Evolutionary conservation across 1,140 invertebrate species (phyloP).

Genomic region (Drosophila micromelanica): DNA sequence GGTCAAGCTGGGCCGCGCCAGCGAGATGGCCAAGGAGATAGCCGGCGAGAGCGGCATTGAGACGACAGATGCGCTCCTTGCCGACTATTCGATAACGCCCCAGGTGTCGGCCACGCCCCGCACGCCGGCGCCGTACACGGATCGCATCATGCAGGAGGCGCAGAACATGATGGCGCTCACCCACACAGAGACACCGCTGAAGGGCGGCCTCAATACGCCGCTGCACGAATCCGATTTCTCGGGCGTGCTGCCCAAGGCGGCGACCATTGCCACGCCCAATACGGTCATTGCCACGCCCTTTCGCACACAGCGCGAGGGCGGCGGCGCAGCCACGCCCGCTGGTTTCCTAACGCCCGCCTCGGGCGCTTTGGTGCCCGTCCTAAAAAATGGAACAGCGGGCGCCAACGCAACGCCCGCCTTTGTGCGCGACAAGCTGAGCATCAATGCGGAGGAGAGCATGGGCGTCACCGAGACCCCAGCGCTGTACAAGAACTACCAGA

Average conservation of each 20-base stretch:
- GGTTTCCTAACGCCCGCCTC: slow-evolving; percentile 85
- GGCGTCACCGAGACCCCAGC: slow-evolving; percentile 89
- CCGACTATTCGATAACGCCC: slow-evolving; percentile 95
- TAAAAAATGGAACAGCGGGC: slow-evolving; percentile 44
- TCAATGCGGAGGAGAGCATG: slow-evolving; percentile 94
- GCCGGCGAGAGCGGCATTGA: slow-evolving; percentile 93
- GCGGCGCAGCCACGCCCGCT: slow-evolving; percentile 83
- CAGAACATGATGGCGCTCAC: slow-evolving; percentile 99
- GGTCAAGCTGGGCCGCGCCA: slow-evolving; percentile 97
- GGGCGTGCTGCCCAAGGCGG: slow-evolving; percentile 90
- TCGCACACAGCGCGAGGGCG: slow-evolving; percentile 84
- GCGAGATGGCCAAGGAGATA: slow-evolving; percentile 96
- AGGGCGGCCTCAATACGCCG: slow-evolving; percentile 97
- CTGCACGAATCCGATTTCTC: slow-evolving; percentile 95
- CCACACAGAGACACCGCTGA: slow-evolving; percentile 98
- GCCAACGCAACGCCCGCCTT: slow-evolving; percentile 80
- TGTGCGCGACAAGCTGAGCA: slow-evolving; percentile 96
- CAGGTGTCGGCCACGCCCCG: slow-evolving; percentile 91
- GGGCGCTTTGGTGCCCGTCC: slow-evolving; percentile 82
- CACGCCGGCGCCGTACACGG: slow-evolving; percentile 91
- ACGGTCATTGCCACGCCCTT: slow-evolving; percentile 97
- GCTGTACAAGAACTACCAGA: slow-evolving; percentile 87
- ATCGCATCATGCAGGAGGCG: slow-evolving; percentile 94
- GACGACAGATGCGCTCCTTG: slow-evolving; percentile 94
- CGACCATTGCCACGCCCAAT: slow-evolving; percentile 94